Percentiles rank a stretch among this genome's conserved stretches.
phyloP scores from a whole-genome alignment of 2,113 vertebrate genomes.

The Cricetomys ansorgei region DNA sequence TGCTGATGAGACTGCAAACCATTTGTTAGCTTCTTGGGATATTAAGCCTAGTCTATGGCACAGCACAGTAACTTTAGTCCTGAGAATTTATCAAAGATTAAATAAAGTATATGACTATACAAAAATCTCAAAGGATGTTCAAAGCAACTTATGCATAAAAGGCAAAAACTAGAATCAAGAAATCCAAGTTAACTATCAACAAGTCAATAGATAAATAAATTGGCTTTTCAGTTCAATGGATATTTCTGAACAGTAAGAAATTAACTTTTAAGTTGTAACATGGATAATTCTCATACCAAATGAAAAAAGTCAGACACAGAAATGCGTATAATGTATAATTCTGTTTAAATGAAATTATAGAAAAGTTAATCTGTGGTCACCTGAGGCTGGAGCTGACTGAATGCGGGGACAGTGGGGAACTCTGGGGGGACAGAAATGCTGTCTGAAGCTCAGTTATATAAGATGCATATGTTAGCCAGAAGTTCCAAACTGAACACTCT shows the following conservation, averaged over 20 bases:
- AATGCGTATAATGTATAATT: background rate
- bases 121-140: background rate
- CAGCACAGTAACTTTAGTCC: background rate
- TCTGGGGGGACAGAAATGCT: background rate
- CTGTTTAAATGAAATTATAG: constrained; percentile 20
- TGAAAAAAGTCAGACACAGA: constrained; percentile 26
- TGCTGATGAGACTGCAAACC: background rate
- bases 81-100: background rate
- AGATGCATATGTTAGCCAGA: constrained; percentile 26
- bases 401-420: background rate
- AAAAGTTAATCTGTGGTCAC: background rate
- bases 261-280: constrained; percentile 1
- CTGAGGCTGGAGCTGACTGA: background rate
- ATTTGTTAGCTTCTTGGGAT: background rate
- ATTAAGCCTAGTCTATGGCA: background rate
- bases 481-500: background rate
- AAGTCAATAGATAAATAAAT: background rate
- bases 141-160: background rate
- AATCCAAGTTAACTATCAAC: background rate
- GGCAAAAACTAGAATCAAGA: background rate
- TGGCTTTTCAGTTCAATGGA: background rate
- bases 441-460: background rate
- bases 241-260: constrained; percentile 23
- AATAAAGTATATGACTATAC: background rate
- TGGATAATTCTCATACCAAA: constrained; percentile 12